Base-by-base conservation (phyloP, 37 sponge, comb jelly and placozoan genomes). In the Aplysina aerophoba region DNA sequence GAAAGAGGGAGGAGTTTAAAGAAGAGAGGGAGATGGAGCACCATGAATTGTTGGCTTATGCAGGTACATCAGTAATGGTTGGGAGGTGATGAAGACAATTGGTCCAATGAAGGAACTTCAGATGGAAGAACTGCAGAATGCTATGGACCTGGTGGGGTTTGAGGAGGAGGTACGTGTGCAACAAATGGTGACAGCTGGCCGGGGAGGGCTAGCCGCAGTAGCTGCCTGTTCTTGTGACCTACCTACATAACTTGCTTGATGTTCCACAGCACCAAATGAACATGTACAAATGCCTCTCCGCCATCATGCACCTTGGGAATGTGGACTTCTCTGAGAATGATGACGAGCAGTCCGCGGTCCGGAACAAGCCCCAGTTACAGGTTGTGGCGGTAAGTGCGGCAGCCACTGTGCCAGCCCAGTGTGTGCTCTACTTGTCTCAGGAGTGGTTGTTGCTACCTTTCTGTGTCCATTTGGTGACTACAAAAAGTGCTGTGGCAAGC, bases 101-200 rank as follows among this genome's bases (percentile, higher is more conserved):
- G 21, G n/a, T 1, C 20, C 63, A 35, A 31, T 80, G 65, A 56
- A 73, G 62, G 56, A 68, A 31, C 50, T 72, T 0, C 73, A 79
- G 61, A 89, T 90, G 38, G 60, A 80, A 36, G 95, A 91, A 58
- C 83, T 94, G 62, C 66, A 83, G 71, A 89, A 87, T 55, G 89
- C 95, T 0, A 89, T 94, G 81, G 85, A 91, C 38, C 72, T 92
- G 58, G 89, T 94, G 0, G 95, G 95, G 30, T 94, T 94, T 60
- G 83, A 73, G n/a, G 57, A 77, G 58, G 83, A 88, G n/a, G 87
- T 88, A 40, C 4, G 80, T 50, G 28, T 25, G 16, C 24, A 35
- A 63, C 53, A 30, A 20, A 28, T 21, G 63, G n/a, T 57, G 15
- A 25, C 28, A n/a, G n/a, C 4, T 36, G 73, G 37, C 4, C 4